These are phyloP conservation scores for Channallabes apus DNA, from an alignment of 2,797 vertebrate species.

Conservation along the genomic window DNA sequence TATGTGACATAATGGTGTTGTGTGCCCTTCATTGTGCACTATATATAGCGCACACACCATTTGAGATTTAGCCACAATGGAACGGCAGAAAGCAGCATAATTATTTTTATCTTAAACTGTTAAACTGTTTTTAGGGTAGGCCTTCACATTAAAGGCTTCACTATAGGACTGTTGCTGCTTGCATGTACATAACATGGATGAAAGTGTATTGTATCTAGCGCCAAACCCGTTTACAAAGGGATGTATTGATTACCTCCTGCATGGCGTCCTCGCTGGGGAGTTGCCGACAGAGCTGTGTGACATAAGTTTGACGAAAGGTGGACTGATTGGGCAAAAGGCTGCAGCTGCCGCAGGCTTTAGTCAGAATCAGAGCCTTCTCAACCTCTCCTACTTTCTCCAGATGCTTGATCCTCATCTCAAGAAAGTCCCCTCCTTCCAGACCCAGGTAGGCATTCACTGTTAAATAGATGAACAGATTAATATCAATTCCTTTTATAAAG, in stretches of 20 bases:
- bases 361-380: conserved; percentile 87
- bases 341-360: conserved; percentile 90
- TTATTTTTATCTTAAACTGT: background rate
- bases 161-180: background rate
- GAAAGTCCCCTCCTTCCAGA: conserved; percentile 93
- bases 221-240: background rate
- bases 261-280: conserved; percentile 95
- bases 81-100: background rate
- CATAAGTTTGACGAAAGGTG: conserved; percentile 91
- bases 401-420: conserved; percentile 97
- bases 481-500: background rate
- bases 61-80: background rate
- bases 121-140: background rate
- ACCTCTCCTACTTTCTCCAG: conserved; percentile 93
- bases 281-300: conserved; percentile 90
- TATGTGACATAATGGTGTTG: background rate
- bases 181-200: background rate
- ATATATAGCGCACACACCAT: background rate
- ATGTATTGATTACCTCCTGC: conserved; percentile 80
- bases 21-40: background rate
- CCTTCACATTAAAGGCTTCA: background rate
- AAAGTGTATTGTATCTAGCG: background rate
- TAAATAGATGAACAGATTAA: conserved; percentile 3
- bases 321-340: conserved; percentile 82
- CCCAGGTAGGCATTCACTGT: conserved; percentile 85